phyloP scores from a whole-genome alignment of 1,140 invertebrate genomes.

The Antheraea mylitta region DNA sequence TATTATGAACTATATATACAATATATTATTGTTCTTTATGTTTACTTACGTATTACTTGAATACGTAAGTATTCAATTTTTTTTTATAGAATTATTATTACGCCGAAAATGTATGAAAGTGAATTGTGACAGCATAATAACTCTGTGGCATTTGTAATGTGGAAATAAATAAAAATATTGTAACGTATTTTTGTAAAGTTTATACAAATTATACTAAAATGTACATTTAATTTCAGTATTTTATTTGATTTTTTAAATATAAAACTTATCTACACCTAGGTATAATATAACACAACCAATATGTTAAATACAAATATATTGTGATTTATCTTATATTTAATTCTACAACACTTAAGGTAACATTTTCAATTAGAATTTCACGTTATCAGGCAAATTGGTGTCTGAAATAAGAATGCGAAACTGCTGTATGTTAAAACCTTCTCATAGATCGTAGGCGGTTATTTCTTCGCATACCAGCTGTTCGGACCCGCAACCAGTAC shows the following conservation, averaged over 20 bases:
- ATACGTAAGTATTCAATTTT: too few relatives aligned
- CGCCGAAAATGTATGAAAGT: too few relatives aligned
- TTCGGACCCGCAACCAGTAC: slow-evolving; percentile 88
- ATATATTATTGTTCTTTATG: too few relatives aligned
- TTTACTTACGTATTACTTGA: too few relatives aligned
- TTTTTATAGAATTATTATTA: too few relatives aligned
- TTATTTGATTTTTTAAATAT: neutral
- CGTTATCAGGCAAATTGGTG: too few relatives aligned
- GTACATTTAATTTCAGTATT: neutral
- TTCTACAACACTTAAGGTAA: too few relatives aligned
- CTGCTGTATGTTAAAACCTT: slow-evolving; percentile 46
- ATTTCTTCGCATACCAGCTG: slow-evolving; percentile 80
- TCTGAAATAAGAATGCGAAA: too few relatives aligned
- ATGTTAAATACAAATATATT: neutral
- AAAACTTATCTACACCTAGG: neutral
- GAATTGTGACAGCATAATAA: too few relatives aligned
- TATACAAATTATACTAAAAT: neutral
- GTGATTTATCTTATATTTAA: too few relatives aligned
- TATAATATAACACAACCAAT: neutral
- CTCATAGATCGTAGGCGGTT: slow-evolving; percentile 80
- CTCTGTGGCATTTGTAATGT: neutral
- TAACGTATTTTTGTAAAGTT: neutral
- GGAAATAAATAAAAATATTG: neutral
- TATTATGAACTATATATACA: too few relatives aligned
- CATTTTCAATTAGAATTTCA: too few relatives aligned